Evolutionary conservation across 2,888 invertebrate species (phyloP), one percentile per base, ranked within the genome.

Genomic region (Lissocephala sabroskyi): DNA sequence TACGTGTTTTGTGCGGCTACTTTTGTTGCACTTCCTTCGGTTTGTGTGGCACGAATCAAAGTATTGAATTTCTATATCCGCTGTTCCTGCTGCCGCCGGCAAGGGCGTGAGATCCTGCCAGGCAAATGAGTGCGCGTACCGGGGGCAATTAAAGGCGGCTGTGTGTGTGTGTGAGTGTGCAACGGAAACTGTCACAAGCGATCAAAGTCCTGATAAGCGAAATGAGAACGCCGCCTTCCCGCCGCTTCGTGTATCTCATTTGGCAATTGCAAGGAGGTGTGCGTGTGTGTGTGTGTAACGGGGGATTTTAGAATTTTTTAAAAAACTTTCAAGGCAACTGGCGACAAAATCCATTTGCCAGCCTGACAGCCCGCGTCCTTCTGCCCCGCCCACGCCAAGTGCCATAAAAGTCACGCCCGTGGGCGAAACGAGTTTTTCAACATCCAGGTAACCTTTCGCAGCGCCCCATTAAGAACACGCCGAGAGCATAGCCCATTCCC

Each of bases 51-150:
- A 83, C 83, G 83, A 80, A 82, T 82, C 82, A 82, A 79, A 79
- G 79, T 82, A 83, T 83, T 79, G 77, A 79, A 79, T 83, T 83
- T 81, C 83, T 78, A 82, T 82, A 81, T 83, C 82, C 82, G 80
- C 71, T 79, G 67, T 73, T 35, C 29, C 56, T 49, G n/a, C n/a
- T n/a, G n/a, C n/a, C n/a, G n/a, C n/a, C n/a, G n/a, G n/a, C n/a
- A n/a, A n/a, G n/a, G n/a, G 48, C 49, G 52, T 35, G 41, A 52
- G 48, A 49, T 59, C 46, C 42, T 23, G 10, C 46, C 41, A 30
- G 52, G 62, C 59, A 68, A 70, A 70, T 70, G 74, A 68, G 68
- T 68, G 59, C 61, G 48, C 7, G 41, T 45, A 45, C 4, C 7
- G 48, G 62, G 52, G 62, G 59, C 62, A 62, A 62, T 62, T 62